Base-by-base conservation (phyloP, 2,888 invertebrate genomes). In the Sceliomorpha sp. region DNA sequence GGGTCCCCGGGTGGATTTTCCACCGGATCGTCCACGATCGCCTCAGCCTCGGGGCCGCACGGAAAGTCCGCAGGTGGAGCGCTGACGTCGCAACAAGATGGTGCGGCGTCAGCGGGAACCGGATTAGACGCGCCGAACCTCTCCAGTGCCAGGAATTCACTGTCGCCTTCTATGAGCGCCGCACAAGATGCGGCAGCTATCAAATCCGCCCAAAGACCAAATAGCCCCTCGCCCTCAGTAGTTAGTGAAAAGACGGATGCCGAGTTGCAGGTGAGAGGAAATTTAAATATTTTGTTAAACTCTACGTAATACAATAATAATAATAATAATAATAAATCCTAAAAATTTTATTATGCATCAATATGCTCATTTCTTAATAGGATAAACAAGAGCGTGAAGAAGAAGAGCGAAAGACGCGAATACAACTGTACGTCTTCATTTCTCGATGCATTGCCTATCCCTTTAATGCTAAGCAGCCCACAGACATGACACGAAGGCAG, bases 391-490 rank as follows among this genome's bases (percentile, higher is more conserved):
- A 98, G 87, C 93, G 96, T 69, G 95, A 98, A 86, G 98, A 99
- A 89, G 98, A 98, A 85, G 98, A 98, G 82, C 93, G 98, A 72
- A 98, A 98, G 88, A 93, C 94, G 68, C 93, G 97, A 67, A 93
- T 99, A 62, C 99, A 99, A 88, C 90, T 99, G 31, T 99, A 99
- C 89, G 99, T 99, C 74, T 99, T 99, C 89, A 96, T 99, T 74
- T 97, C 98, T 74, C 92, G 99, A 86, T 98, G 98, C 89, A 94
- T 98, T 84, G 97, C 99, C 4, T 99, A 99, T 90, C 99, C 99
- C 4, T 99, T 99, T 91, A 99, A 99, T 90, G 98, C 98, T 7
- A 99, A 99, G 89, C 99, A 99, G 88, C 98, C 98, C 0, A 98
- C 98, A 4, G 99, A 99, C 88, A 97, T 99, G 98, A 97, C 97